Conservation (phyloP, 2,113 vertebrate species). For the Lepus europaeus region DNA sequence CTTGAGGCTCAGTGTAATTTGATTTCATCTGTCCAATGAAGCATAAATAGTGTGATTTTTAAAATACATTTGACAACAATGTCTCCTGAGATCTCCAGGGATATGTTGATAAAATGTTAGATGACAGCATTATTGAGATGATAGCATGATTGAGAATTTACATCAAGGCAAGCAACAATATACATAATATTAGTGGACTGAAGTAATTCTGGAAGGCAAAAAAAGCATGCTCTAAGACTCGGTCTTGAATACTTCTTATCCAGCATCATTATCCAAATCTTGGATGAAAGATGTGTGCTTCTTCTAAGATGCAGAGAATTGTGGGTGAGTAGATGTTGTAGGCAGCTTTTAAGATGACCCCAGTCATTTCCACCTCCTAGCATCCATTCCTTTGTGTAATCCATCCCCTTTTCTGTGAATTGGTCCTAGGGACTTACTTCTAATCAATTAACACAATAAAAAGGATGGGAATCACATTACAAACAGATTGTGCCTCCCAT, state of each 20-base stretch:
- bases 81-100: background rate
- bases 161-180: background rate
- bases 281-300: slow-evolving; percentile 18
- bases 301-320: slow-evolving; percentile 33
- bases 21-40: background rate
- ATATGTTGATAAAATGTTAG: slow-evolving; percentile 18
- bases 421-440: background rate
- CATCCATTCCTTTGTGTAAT: background rate
- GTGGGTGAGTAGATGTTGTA: background rate
- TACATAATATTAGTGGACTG: background rate
- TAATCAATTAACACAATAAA: background rate
- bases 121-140: background rate
- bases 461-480: background rate
- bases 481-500: background rate
- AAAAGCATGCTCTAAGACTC: background rate
- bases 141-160: background rate
- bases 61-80: background rate
- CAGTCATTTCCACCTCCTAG: background rate
- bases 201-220: background rate
- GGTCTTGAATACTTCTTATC: background rate
- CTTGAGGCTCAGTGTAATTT: slow-evolving; percentile 53
- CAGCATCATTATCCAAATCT: background rate
- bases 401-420: background rate
- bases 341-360: background rate
- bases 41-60: slow-evolving; percentile 11